A percentile compares a stretch with the other conserved stretches of the same genome.
Conservation (phyloP, 2,113 vertebrate species). For the Oncorhynchus kisutch region DNA sequence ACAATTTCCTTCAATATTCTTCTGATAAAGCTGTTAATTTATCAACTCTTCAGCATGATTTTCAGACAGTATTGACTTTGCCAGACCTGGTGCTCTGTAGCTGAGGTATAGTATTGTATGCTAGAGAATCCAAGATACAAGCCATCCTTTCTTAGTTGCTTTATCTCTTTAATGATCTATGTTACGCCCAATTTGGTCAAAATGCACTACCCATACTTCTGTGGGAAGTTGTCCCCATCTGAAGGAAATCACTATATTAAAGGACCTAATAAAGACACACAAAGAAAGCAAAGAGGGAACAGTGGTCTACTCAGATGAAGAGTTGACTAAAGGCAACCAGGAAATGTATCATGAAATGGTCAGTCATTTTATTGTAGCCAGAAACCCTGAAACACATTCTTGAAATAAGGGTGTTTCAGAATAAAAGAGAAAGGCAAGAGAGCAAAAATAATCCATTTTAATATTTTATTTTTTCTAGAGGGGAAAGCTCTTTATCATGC, state of each 20-base stretch:
- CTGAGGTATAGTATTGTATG: constrained; percentile 31
- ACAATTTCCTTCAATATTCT: constrained; percentile 32
- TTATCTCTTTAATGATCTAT: constrained; percentile 36
- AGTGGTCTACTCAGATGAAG: constrained; percentile 30
- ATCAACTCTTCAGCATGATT: neutral
- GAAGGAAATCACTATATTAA: constrained; percentile 1
- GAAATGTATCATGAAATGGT: constrained; percentile 59
- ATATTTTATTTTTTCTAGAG: constrained; percentile 56
- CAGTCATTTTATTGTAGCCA: constrained; percentile 55
- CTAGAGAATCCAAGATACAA: constrained; percentile 33
- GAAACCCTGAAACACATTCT: constrained; percentile 59
- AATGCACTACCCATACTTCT: constrained; percentile 48
- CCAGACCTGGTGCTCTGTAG: constrained; percentile 12
- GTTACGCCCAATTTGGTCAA: constrained; percentile 31
- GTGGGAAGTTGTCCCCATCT: constrained; percentile 29
- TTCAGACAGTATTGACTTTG: neutral
- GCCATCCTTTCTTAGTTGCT: constrained; percentile 31
- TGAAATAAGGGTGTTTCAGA: constrained; percentile 51
- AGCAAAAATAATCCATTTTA: constrained; percentile 58
- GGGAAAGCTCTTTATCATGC: constrained; percentile 65
- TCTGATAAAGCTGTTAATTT: constrained; percentile 37
- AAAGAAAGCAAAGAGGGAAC: constrained; percentile 36
- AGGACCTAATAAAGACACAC: constrained; percentile 53
- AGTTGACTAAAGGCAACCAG: constrained; percentile 51
- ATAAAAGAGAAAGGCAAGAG: constrained; percentile 46